Percentiles rank a stretch among this genome's conserved stretches.
phyloP scores from a whole-genome alignment of 1,140 invertebrate species.

The Andricus grossulariae region DNA sequence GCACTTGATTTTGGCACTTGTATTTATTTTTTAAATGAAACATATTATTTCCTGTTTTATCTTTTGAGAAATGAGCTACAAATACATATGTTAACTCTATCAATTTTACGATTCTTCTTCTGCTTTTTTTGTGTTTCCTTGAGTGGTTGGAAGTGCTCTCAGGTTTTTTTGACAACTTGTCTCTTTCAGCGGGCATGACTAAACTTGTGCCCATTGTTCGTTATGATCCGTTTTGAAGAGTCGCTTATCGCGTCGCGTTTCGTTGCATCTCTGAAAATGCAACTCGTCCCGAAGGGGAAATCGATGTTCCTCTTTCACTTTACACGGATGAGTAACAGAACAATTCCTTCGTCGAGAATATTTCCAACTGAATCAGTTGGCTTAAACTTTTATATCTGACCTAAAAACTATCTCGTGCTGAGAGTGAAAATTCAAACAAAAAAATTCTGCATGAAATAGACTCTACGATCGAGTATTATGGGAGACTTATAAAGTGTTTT shows the following conservation, averaged over 20 bases:
- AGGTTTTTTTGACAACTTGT: slow-evolving; percentile 17
- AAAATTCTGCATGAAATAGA: not conserved
- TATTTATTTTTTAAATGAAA: too few relatives aligned
- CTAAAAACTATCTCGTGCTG: slow-evolving; percentile 3
- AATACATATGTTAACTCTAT: too few relatives aligned
- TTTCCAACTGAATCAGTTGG: slow-evolving; percentile 15
- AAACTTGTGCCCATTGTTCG: slow-evolving; percentile 22
- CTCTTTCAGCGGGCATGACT: slow-evolving; percentile 19
- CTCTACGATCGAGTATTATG: not conserved
- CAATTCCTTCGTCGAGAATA: slow-evolving; percentile 15
- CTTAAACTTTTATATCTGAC: slow-evolving; percentile 25
- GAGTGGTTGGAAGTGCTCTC: slow-evolving; percentile 2
- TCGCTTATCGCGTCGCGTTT: slow-evolving; percentile 23
- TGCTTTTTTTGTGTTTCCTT: too few relatives aligned
- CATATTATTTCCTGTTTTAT: too few relatives aligned
- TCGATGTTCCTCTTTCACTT: slow-evolving; percentile 22
- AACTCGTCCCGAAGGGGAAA: slow-evolving; percentile 17
- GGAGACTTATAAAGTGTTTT: not conserved
- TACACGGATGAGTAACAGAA: not conserved
- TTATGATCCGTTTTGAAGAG: slow-evolving; percentile 28
- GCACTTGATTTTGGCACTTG: too few relatives aligned
- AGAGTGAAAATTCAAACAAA: not conserved
- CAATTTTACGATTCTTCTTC: too few relatives aligned
- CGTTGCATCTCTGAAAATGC: slow-evolving; percentile 23
- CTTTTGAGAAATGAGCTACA: too few relatives aligned